A percentile compares a stretch with the other conserved stretches of the same genome.
phyloP scores from a whole-genome alignment of 2,797 vertebrate genomes.

The Hapalemur alaotrensis region DNA sequence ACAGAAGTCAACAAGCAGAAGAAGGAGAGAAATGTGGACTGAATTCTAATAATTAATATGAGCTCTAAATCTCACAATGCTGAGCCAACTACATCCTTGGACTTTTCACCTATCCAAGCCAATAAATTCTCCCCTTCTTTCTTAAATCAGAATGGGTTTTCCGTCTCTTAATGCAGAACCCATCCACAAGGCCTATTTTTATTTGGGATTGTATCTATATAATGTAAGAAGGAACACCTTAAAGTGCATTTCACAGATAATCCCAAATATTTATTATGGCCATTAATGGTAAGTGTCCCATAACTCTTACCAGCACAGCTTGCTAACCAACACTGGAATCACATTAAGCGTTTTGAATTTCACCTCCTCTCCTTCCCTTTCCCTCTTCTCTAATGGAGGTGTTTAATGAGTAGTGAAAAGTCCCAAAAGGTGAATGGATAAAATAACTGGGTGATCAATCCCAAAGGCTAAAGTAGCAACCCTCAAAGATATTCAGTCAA shows the following conservation, averaged over 20 bases:
- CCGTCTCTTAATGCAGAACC: background rate
- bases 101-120: background rate
- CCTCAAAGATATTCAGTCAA: background rate
- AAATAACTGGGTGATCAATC: conserved; percentile 10
- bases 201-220: background rate
- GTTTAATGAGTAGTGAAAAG: conserved; percentile 68
- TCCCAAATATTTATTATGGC: background rate
- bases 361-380: conserved; percentile 31
- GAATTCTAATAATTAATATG: background rate
- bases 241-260: conserved; percentile 26
- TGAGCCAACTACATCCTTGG: background rate
- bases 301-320: background rate
- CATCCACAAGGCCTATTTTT: background rate
- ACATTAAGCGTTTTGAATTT: conserved; percentile 62
- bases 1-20: background rate
- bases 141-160: background rate
- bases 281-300: conserved; percentile 7
- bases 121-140: background rate
- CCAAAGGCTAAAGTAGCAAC: conserved; percentile 1
- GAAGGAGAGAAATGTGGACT: background rate
- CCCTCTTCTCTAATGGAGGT: conserved; percentile 16
- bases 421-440: conserved; percentile 38
- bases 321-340: conserved; percentile 50
- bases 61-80: background rate
- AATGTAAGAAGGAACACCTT: background rate